Evolutionary conservation across 2,888 invertebrate genomes (phyloP).

Genomic region (Augochlorella aurata): DNA sequence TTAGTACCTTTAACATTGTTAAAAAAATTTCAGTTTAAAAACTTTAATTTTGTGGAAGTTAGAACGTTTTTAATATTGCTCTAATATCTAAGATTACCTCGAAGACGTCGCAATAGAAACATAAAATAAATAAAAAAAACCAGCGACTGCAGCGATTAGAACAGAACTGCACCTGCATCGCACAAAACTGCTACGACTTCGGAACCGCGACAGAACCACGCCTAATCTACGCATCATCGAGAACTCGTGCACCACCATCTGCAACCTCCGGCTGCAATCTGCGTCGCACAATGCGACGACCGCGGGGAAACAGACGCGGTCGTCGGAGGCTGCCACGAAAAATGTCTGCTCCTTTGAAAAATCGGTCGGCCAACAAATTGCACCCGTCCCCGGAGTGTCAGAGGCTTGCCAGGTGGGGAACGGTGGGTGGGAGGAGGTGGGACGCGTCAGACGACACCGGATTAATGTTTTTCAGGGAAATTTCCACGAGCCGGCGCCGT

Average conservation of each 20-base stretch:
- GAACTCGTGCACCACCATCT: background rate
- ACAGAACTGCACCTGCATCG: no score
- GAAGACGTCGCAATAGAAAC: no score
- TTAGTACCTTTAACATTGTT: no score
- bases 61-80: no score
- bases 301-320: background rate
- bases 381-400: background rate
- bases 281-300: background rate
- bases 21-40: no score
- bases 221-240: background rate
- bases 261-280: background rate
- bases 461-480: slow-evolving; percentile 45
- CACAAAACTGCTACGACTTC: no score
- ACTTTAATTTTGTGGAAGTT: no score
- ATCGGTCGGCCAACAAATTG: background rate
- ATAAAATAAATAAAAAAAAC: no score
- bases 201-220: background rate
- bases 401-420: background rate
- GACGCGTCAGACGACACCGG: background rate
- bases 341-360: background rate
- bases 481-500: slow-evolving; percentile 35
- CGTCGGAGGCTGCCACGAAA: background rate
- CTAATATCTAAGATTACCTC: no score
- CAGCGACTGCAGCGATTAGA: no score
- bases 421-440: background rate